A percentile compares a stretch with the other conserved stretches of the same genome.
phyloP scores from a whole-genome alignment of 2,888 invertebrate genomes.

The Heteromyza rotundicornis region DNA sequence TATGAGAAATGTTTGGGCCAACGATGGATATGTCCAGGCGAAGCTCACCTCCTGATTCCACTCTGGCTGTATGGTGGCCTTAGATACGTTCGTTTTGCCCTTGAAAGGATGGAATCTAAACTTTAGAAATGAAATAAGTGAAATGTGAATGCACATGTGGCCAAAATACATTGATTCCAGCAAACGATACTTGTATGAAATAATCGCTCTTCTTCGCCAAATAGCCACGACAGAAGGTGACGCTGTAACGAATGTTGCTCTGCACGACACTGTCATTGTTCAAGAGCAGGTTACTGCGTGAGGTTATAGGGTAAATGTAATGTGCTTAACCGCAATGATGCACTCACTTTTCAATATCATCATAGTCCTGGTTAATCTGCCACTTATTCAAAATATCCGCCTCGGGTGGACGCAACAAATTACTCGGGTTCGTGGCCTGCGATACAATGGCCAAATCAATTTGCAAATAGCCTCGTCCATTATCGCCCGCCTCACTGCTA shows the following conservation, averaged over 20 bases:
- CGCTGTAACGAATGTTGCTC: slow-evolving; percentile 64
- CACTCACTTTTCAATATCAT: slow-evolving; percentile 70
- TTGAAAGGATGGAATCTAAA: slow-evolving; percentile 58
- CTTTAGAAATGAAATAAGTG: slow-evolving; percentile 38
- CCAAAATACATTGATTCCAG: slow-evolving; percentile 46
- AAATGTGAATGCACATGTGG: slow-evolving; percentile 7
- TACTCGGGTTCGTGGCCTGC: slow-evolving; percentile 47
- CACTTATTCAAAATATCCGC: slow-evolving; percentile 35
- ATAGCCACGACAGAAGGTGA: slow-evolving; percentile 66
- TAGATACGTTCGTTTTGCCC: slow-evolving; percentile 72
- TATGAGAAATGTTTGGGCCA: slow-evolving; percentile 75
- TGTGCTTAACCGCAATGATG: not conserved
- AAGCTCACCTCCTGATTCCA: slow-evolving; percentile 82
- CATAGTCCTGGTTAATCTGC: slow-evolving; percentile 64
- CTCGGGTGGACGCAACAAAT: slow-evolving; percentile 15
- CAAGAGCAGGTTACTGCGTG: slow-evolving; percentile 48
- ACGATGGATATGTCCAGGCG: slow-evolving; percentile 81
- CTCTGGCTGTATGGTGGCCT: slow-evolving; percentile 69
- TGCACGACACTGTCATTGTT: slow-evolving; percentile 34
- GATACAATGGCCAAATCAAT: slow-evolving; percentile 78
- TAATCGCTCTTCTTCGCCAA: slow-evolving; percentile 59
- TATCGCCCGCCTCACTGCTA: not conserved
- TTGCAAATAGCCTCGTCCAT: slow-evolving; percentile 75
- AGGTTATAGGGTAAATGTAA: slow-evolving; percentile 4
- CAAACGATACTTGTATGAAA: slow-evolving; percentile 53